Evolutionary conservation across 2,888 invertebrate species (phyloP), one percentile per base, ranked within the genome.

Genomic region (Drosophila pegasa): DNA sequence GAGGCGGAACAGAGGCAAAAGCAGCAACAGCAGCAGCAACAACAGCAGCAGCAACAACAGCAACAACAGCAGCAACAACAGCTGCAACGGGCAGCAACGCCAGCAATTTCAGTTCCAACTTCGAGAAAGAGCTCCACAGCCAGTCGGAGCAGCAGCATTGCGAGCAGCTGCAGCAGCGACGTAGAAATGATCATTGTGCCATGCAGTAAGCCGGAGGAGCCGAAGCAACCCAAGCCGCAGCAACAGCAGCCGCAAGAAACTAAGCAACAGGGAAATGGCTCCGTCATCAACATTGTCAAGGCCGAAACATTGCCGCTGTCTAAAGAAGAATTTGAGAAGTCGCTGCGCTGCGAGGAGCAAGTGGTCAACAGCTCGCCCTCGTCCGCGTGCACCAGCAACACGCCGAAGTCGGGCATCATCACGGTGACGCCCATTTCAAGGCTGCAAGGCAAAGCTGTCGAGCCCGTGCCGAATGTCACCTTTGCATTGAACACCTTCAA

Each of bases 311-410:
- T 83, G 50, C 16, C 61, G 1, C 18, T 85, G n/a, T 72, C 82
- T 22, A 87, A 80, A 18, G 87, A 87, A 27, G 86, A 87, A 10
- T 87, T 85, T 54, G 87, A 75, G 41, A 75, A 75, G n/a, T 85
- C 84, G 0, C 35, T 87, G 45, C 75, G 57, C 5, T 85, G 82
- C 25, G 68, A 78, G 1, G 84, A 87, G 14, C 29, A 56, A 0
- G 7, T 77, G 7, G 37, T 56, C 6, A 55, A 29, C 2, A 65
- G 29, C 1, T 69, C 75, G 4, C 54, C 75, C 1, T 38, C 69
- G 0, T 38, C 48, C 0, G n/a, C 14, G 1, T 25, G 58, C 8
- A 40, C 22, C 5, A 56, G 18, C 27, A 50, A 18, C 14, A 33
- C 8, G 5, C 2, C 16, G 3, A 62, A 29, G 1, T 35, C 48